Conservation (phyloP, 2,797 vertebrate genomes). For the Acestrorhynchus altus region DNA sequence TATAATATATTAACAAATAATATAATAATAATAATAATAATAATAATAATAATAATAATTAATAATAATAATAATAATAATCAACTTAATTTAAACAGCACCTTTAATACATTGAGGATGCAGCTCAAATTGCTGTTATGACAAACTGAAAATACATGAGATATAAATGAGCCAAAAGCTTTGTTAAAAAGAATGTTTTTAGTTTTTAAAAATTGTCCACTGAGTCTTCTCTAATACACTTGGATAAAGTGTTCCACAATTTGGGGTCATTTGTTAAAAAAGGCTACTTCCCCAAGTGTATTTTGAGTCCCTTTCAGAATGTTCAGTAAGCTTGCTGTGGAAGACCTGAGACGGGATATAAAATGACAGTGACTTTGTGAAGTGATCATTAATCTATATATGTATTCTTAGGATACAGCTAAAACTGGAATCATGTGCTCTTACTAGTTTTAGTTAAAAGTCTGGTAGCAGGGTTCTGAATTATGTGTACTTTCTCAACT, state of each 20-base stretch:
- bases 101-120: no score
- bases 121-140: no score
- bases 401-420: not conserved
- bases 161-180: not conserved
- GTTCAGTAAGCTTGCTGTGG: not conserved
- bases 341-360: not conserved
- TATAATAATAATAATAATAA: no score
- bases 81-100: no score
- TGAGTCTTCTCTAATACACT: no score
- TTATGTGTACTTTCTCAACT: not conserved
- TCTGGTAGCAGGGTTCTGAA: not conserved
- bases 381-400: not conserved
- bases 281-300: not conserved
- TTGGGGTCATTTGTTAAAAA: not conserved
- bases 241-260: not conserved
- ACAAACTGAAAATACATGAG: no score
- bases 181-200: no score
- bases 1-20: no score
- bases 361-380: not conserved
- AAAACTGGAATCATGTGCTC: not conserved
- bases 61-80: no score
- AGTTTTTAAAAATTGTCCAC: no score
- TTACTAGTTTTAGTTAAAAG: not conserved
- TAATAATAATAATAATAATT: no score
- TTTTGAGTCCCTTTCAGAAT: not conserved